Conservation (phyloP, 2,113 vertebrate species). For the Lucifuga dentata region DNA sequence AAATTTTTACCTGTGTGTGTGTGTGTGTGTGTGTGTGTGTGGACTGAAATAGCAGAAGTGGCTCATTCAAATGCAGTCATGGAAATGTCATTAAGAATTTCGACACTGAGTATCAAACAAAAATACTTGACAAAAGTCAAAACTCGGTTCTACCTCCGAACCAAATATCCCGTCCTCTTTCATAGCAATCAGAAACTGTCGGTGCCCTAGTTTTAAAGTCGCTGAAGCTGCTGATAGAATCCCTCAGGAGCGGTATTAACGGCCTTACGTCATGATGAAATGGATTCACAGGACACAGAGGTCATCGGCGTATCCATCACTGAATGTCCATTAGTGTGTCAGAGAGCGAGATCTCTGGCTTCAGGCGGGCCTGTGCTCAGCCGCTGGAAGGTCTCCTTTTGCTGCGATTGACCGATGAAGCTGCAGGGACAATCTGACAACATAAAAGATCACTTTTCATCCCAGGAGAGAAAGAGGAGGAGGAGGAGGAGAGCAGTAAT, state of each 20-base stretch:
- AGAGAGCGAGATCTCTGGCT: too few relatives aligned
- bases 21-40: too few relatives aligned
- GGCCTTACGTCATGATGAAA: constrained; percentile 29
- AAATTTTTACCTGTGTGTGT: too few relatives aligned
- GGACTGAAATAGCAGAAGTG: too few relatives aligned
- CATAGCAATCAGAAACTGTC: too few relatives aligned
- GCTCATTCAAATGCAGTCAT: too few relatives aligned
- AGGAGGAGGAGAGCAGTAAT: constrained; percentile 41
- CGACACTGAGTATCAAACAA: too few relatives aligned
- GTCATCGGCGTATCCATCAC: constrained; percentile 38
- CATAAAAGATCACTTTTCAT: constrained; percentile 55
- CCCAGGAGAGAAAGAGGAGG: constrained; percentile 35
- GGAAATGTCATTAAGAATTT: too few relatives aligned
- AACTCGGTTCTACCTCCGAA: too few relatives aligned
- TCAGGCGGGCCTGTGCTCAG: constrained; percentile 1
- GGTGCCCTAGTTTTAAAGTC: neutral
- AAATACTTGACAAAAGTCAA: too few relatives aligned
- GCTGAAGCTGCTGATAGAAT: neutral
- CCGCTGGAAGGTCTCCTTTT: constrained; percentile 6
- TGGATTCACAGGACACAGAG: constrained; percentile 25
- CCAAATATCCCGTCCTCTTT: neutral
- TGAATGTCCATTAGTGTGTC: constrained; percentile 34
- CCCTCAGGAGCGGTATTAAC: constrained; percentile 6
- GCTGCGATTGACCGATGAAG: constrained; percentile 26
- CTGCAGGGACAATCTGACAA: constrained; percentile 31